Base-by-base conservation (phyloP, 2,113 vertebrate genomes). In the Rhinoderma darwinii region DNA sequence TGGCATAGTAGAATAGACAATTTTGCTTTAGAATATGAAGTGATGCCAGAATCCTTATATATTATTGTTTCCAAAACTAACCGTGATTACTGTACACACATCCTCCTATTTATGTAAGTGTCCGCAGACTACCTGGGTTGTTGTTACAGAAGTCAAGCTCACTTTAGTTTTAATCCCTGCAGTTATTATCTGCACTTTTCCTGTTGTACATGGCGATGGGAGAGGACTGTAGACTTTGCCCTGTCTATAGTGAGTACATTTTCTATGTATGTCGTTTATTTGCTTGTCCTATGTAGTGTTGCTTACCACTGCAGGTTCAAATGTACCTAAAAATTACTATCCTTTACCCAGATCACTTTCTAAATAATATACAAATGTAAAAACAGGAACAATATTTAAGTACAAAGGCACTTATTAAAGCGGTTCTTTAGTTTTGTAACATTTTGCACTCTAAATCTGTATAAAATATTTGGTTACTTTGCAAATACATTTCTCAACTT, bases 1-100 rank as follows among this genome's bases (percentile, higher is more conserved):
- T n/a, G n/a, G n/a, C n/a, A n/a, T n/a, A n/a, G n/a, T n/a, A n/a
- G n/a, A n/a, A n/a, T n/a, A n/a, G n/a, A n/a, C n/a, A n/a, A n/a
- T 63, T 2, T 63, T 14, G n/a, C 5, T 11, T 12, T 1, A 30
- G 12, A 50, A 50, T 27, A 12, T 79, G 12, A 61, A 80, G 37
- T 22, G 72, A 12, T 37, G 32, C 74, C 17, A 3, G 20, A 54
- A 27, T 35, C 14, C 27, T 47, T 83, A 41, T 25, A 75, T n/a
- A 22, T 70, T n/a, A 27, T 17, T 73, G 35, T 84, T 43, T 43
- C 83, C 32, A 75, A 75, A 84, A 59, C 83, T 22, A 1, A 61
- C 0, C 1, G 8, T 75, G 83, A 75, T 84, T 84, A 84, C 70
- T 84, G 83, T 75, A 84, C 68, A 75, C 68, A 84, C 32, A 56